Conservation (phyloP, 2,888 invertebrate species). For the Hedychridium roseum region DNA sequence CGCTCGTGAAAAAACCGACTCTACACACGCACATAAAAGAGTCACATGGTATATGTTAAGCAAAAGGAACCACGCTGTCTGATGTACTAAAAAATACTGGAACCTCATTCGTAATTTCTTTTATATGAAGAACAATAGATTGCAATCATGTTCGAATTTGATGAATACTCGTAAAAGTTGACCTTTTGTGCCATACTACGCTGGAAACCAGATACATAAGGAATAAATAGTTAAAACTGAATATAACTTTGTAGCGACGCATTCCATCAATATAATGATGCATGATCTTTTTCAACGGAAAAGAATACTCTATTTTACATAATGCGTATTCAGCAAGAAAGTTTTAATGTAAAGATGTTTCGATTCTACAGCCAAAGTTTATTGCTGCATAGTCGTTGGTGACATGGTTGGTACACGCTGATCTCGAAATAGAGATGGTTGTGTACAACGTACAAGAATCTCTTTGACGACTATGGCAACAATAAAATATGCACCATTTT, state of each 20-base stretch:
- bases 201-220: conserved; percentile 13
- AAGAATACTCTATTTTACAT: conserved; percentile 53
- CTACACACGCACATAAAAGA: too few relatives aligned
- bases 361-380: conserved; percentile 22
- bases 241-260: conserved; percentile 39
- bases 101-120: too few relatives aligned
- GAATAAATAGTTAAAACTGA: conserved; percentile 29
- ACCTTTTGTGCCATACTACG: conserved; percentile 56
- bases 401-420: too few relatives aligned
- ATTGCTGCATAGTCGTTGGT: too few relatives aligned
- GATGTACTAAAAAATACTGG: too few relatives aligned
- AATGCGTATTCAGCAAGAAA: conserved; percentile 40
- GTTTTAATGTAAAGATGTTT: conserved; percentile 33
- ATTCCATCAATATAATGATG: conserved; percentile 40
- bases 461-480: conserved; percentile 17
- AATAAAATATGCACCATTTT: conserved; percentile 25
- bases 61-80: too few relatives aligned
- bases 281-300: conserved; percentile 34
- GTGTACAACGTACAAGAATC: conserved; percentile 9
- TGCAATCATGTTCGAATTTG: conserved; percentile 36
- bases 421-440: conserved; percentile 22
- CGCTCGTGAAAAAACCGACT: too few relatives aligned
- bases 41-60: too few relatives aligned
- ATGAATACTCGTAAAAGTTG: conserved; percentile 31
- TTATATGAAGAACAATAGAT: conserved; percentile 26